Conservation (phyloP, 2,888 invertebrate species). For the Amitus sp. region DNA sequence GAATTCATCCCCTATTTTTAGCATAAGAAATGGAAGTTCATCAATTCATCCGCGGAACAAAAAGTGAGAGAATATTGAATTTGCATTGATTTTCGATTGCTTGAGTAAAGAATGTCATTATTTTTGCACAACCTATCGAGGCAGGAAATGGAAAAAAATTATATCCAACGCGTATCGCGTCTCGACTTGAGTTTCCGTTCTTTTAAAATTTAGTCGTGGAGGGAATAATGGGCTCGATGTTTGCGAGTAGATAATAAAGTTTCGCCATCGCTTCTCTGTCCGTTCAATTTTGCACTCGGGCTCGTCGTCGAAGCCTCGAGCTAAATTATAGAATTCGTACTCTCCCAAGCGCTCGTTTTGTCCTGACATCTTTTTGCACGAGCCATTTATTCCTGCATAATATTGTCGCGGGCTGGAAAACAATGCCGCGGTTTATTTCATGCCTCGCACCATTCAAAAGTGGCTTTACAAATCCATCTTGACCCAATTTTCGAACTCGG, state of each 20-base stretch:
- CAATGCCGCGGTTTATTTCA: conserved; percentile 29
- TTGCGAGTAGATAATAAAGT: background rate
- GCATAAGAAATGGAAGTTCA: too few relatives aligned
- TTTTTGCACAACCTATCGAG: too few relatives aligned
- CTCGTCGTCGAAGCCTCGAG: background rate
- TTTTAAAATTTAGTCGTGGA: background rate
- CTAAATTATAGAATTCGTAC: background rate
- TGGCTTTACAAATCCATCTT: conserved; percentile 34
- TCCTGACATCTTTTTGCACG: background rate
- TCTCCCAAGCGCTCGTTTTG: background rate
- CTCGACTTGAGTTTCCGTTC: background rate
- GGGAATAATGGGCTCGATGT: too few relatives aligned
- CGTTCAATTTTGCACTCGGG: background rate
- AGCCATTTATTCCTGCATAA: background rate
- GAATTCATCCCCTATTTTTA: too few relatives aligned
- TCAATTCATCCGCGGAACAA: too few relatives aligned
- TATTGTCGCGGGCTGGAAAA: conserved; percentile 14
- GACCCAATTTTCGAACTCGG: conserved; percentile 32
- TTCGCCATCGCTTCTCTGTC: background rate
- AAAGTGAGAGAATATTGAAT: too few relatives aligned
- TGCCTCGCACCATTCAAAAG: conserved; percentile 24
- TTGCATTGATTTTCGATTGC: too few relatives aligned
- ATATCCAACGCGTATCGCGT: too few relatives aligned
- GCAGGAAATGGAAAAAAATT: too few relatives aligned
- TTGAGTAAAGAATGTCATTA: too few relatives aligned